Evolutionary conservation across 2,888 invertebrate genomes (phyloP).

Genomic region (Hydrotaea diabolus): DNA sequence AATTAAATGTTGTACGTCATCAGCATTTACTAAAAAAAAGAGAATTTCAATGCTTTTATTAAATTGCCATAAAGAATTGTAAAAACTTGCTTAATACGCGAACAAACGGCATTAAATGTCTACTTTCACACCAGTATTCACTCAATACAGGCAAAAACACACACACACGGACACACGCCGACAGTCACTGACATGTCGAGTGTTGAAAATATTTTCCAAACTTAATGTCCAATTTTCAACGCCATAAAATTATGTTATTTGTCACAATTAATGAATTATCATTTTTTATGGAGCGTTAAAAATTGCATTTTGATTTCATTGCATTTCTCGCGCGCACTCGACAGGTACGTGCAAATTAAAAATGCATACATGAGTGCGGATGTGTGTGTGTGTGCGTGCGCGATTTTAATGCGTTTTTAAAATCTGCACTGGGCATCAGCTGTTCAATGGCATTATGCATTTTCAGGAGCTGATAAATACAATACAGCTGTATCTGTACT

Average conservation of each 20-base stretch:
- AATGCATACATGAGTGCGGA: background rate
- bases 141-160: too few relatives aligned
- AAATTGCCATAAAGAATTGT: background rate
- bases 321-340: background rate
- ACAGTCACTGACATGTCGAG: background rate
- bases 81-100: background rate
- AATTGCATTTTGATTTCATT: background rate
- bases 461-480: background rate
- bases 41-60: background rate
- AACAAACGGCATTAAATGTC: background rate
- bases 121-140: background rate
- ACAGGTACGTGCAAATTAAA: background rate
- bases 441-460: background rate
- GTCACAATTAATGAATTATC: conserved; percentile 9
- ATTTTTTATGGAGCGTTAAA: background rate
- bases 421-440: background rate
- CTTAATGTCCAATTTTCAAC: conserved; percentile 5
- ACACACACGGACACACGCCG: too few relatives aligned
- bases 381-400: too few relatives aligned
- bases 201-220: background rate
- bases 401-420: conserved; percentile 10
- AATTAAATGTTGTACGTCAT: too few relatives aligned
- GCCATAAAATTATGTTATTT: conserved; percentile 22
- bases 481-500: background rate
- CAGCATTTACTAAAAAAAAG: too few relatives aligned